phyloP scores from a whole-genome alignment of 2,888 invertebrate genomes.

The Celastrina argiolus region DNA sequence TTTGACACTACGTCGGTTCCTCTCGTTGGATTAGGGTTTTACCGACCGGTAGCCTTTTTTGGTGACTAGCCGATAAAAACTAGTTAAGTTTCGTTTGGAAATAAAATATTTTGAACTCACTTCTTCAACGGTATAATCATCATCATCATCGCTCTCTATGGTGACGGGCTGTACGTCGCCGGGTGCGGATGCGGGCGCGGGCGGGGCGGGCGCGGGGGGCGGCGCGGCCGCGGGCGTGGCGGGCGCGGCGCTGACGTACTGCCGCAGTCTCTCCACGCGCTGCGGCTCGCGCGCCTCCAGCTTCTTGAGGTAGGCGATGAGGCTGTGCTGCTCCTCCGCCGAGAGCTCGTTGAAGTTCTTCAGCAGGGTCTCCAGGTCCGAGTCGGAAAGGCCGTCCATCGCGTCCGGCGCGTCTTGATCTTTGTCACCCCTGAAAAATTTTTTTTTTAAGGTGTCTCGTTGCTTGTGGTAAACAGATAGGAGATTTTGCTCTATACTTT shows the following conservation, averaged over 20 bases:
- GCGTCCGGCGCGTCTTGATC: constrained; percentile 58
- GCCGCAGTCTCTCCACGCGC: constrained; percentile 86
- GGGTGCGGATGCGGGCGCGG: constrained; percentile 20
- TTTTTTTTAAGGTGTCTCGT: too few relatives aligned
- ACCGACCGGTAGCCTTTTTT: too few relatives aligned
- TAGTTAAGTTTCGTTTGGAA: too few relatives aligned
- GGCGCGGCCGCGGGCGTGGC: constrained; percentile 27
- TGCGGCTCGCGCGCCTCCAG: constrained; percentile 86
- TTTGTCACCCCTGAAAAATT: constrained; percentile 42
- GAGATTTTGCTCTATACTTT: too few relatives aligned
- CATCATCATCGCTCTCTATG: constrained; percentile 84
- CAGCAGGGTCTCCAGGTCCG: constrained; percentile 86
- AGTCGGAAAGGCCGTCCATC: constrained; percentile 88
- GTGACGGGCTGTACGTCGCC: constrained; percentile 35
- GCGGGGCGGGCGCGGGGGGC: constrained; percentile 19
- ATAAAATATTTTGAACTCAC: too few relatives aligned
- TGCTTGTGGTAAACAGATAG: too few relatives aligned
- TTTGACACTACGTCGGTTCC: too few relatives aligned
- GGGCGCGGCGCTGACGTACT: constrained; percentile 81
- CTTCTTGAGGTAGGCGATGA: constrained; percentile 89
- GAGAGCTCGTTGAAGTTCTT: constrained; percentile 88
- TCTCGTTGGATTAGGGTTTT: too few relatives aligned
- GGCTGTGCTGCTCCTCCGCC: constrained; percentile 88
- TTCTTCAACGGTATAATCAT: constrained; percentile 91
- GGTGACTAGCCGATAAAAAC: too few relatives aligned